Conservation (phyloP, 2,888 invertebrate species). For the Acrobeloides nanus region DNA sequence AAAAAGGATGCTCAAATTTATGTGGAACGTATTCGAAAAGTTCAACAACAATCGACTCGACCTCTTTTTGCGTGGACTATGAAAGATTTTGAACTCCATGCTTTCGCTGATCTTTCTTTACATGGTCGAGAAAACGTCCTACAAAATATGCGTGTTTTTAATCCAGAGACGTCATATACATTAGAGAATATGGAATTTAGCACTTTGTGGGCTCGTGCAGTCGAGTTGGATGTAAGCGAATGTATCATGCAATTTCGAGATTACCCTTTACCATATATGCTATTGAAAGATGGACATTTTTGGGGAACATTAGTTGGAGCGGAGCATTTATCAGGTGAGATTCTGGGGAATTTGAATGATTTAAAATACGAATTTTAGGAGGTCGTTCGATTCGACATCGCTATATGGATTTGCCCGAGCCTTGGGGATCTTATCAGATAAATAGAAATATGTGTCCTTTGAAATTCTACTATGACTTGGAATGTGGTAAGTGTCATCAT, state of each 20-base stretch:
- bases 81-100: slow-evolving; percentile 66
- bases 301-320: slow-evolving; percentile 86
- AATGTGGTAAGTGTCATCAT: slow-evolving; percentile 62
- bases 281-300: slow-evolving; percentile 67
- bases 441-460: slow-evolving; percentile 82
- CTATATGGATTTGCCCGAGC: slow-evolving; percentile 70
- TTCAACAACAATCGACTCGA: slow-evolving; percentile 53
- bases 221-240: slow-evolving; percentile 72
- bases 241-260: slow-evolving; percentile 85
- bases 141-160: slow-evolving; percentile 68
- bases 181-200: slow-evolving; percentile 30
- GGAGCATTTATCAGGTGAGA: slow-evolving; percentile 60
- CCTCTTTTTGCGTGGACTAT: slow-evolving; percentile 75
- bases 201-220: slow-evolving; percentile 83
- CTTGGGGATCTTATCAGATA: slow-evolving; percentile 74
- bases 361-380: no score
- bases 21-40: slow-evolving; percentile 66
- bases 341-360: no score
- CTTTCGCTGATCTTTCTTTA: slow-evolving; percentile 77
- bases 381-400: slow-evolving; percentile 35
- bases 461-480: slow-evolving; percentile 95
- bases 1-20: slow-evolving; percentile 91
- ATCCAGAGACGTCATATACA: slow-evolving; percentile 65
- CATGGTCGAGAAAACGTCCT: slow-evolving; percentile 74
- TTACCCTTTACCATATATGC: slow-evolving; percentile 77